Evolutionary conservation across 2,797 vertebrate genomes (phyloP), one percentile per base, ranked within the genome.

Genomic region (Sebastes miniatus): DNA sequence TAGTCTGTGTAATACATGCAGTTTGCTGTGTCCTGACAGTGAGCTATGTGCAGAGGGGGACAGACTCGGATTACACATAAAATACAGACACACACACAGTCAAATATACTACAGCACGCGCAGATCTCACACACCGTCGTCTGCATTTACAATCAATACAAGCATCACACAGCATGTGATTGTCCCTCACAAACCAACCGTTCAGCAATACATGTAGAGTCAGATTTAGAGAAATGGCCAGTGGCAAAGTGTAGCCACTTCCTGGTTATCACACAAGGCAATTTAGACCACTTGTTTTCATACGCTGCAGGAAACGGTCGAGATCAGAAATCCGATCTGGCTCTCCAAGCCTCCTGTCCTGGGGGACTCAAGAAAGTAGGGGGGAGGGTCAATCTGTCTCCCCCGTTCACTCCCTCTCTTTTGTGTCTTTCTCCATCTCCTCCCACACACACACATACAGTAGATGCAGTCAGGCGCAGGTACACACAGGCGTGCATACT

Each of bases 241-340:
- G 80, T 87, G 89, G 91, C 84, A 52, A 83, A 82, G 59, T 78
- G 80, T 56, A 84, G 82, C 83, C 80, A 82, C 90, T 92, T 93
- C 93, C 92, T 91, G 92, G 91, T 93, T 91, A 94, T 94, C 92
- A 90, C 91, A 91, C 78, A 71, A 87, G 87, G 91, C 90, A 88
- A 90, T 93, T 94, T 93, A 88, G 90, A 94, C 86, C 84, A 85
- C 91, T 94, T 95, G 93, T 94, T 93, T 95, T 95, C 90, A 92
- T 92, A 92, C 82, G 92, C 90, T 91, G 91, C 90, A 95, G 94
- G 92, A 94, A 94, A 92, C 79, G 69, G 77, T 90, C 29, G 73
- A 93, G 93, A 95, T 95, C 91, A 94, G 92, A 93, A 94, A 95
- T 93, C 88, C 92, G 94, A 95, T 94, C 92, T 90, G 92, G 91